Conservation (phyloP, 2,888 invertebrate genomes). For the Ophioninae sp. region DNA sequence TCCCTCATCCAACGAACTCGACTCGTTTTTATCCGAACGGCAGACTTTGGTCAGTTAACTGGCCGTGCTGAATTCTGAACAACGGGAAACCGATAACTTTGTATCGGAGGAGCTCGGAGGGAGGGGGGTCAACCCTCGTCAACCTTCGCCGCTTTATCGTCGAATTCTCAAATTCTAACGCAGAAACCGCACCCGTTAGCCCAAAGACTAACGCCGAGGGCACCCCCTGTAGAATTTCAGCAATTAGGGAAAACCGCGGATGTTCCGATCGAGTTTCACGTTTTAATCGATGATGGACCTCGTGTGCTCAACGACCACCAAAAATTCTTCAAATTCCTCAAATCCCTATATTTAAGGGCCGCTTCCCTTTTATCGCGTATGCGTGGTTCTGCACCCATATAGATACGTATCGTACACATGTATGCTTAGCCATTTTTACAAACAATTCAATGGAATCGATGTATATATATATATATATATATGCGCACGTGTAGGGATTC, state of each 20-base stretch:
- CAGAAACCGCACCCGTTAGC: slow-evolving; percentile 47
- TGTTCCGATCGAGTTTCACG: slow-evolving; percentile 57
- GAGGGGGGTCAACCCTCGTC: neutral
- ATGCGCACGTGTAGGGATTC: no score
- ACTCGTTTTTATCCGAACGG: neutral
- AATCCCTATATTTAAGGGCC: slow-evolving; percentile 38
- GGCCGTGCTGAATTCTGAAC: neutral
- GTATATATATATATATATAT: neutral
- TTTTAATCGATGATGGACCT: slow-evolving; percentile 57
- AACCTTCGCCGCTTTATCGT: slow-evolving; percentile 27
- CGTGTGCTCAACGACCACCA: slow-evolving; percentile 12
- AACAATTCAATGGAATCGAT: no score
- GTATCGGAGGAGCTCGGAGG: neutral
- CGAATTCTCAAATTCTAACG: neutral
- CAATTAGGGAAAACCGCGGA: slow-evolving; percentile 59
- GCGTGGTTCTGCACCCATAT: neutral
- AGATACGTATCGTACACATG: no score
- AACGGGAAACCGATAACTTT: neutral
- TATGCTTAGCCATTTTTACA: no score
- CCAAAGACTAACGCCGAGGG: slow-evolving; percentile 30
- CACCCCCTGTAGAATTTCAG: slow-evolving; percentile 53
- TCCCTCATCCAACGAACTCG: neutral
- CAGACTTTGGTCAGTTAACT: neutral
- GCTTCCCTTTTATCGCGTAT: slow-evolving; percentile 22
- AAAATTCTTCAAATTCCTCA: slow-evolving; percentile 61